Evolutionary conservation across 2,113 vertebrate species (phyloP).

Genomic region (Zosterops hypoxanthus): DNA sequence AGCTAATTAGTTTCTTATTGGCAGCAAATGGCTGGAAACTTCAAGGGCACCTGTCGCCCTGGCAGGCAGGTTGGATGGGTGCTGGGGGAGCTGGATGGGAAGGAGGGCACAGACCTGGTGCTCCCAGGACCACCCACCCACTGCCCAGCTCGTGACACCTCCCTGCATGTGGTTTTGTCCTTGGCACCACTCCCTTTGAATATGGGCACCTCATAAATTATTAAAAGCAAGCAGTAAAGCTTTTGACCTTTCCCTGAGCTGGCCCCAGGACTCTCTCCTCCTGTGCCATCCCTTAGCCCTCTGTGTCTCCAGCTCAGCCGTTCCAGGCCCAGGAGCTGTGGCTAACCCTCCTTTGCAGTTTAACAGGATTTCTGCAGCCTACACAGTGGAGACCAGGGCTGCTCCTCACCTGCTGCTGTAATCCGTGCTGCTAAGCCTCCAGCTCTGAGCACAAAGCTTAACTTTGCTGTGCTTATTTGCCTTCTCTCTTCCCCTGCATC

Average conservation of each 20-base stretch:
- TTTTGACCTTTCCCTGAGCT: background rate
- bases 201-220: background rate
- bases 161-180: rapidly evolving
- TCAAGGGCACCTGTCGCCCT: background rate
- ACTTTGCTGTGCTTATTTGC: constrained; percentile 48
- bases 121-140: background rate
- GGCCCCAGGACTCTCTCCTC: background rate
- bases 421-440: constrained; percentile 56
- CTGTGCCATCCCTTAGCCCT: rapidly evolving
- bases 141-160: background rate
- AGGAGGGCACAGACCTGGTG: background rate
- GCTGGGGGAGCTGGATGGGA: background rate
- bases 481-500: constrained; percentile 22
- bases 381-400: background rate
- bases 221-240: background rate
- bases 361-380: constrained; percentile 68
- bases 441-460: constrained; percentile 53
- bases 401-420: constrained; percentile 71
- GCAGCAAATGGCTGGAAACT: background rate
- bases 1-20: background rate
- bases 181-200: background rate
- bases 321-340: constrained; percentile 42
- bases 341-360: constrained; percentile 21
- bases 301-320: background rate
- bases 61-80: background rate